Percentiles rank a stretch among this genome's conserved stretches.
Conservation (phyloP, 2,888 invertebrate species). For the Dasypogon diadema region DNA sequence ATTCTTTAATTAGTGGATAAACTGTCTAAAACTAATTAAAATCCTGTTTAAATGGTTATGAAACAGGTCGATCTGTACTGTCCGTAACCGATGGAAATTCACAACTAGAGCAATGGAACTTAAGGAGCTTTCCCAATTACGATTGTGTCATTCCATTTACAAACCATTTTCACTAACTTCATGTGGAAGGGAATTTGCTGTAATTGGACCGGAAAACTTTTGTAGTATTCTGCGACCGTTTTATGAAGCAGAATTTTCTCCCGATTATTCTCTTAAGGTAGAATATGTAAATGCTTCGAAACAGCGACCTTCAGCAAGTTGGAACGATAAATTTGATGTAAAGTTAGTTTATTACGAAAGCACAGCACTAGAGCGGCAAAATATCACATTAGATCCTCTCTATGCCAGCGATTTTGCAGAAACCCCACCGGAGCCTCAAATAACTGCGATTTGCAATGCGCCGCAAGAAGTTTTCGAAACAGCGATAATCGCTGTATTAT, state of each 20-base stretch:
- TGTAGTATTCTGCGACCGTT: not conserved
- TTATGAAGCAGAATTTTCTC: constrained; percentile 51
- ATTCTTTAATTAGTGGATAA: constrained; percentile 54
- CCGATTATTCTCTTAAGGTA: constrained; percentile 59
- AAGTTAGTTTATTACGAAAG: constrained; percentile 59
- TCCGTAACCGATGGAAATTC: too few relatives aligned
- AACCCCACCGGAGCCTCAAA: constrained; percentile 58
- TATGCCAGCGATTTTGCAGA: constrained; percentile 60
- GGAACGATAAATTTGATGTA: constrained; percentile 59
- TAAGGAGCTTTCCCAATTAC: constrained; percentile 42
- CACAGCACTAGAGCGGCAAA: constrained; percentile 61
- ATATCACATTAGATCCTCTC: constrained; percentile 61
- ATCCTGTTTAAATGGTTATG: too few relatives aligned
- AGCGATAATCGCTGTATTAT: constrained; percentile 59
- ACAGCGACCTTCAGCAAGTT: constrained; percentile 58
- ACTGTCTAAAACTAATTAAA: too few relatives aligned
- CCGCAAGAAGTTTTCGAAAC: not conserved
- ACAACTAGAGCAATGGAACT: constrained; percentile 48
- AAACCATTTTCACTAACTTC: constrained; percentile 46
- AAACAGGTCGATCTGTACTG: too few relatives aligned
- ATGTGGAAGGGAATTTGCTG: not conserved
- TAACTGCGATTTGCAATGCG: constrained; percentile 9
- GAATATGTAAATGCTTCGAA: constrained; percentile 54
- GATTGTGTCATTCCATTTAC: constrained; percentile 49
- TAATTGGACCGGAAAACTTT: not conserved